phyloP scores from a whole-genome alignment of 2,797 vertebrate genomes.

The Chrosomus eos region DNA sequence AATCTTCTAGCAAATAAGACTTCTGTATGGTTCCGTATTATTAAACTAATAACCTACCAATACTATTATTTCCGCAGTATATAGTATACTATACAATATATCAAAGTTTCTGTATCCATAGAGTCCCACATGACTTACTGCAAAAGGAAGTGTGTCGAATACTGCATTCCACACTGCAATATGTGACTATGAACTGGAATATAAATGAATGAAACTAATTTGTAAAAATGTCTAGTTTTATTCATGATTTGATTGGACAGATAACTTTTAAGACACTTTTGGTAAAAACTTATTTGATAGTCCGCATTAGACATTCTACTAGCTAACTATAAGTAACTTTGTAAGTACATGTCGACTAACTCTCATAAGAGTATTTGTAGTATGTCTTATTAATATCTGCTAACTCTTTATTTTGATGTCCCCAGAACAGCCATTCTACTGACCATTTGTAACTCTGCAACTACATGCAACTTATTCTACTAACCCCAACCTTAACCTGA shows the following conservation, averaged over 20 bases:
- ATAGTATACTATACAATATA: neutral
- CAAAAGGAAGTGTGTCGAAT: neutral
- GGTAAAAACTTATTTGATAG: too few relatives aligned
- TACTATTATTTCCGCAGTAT: neutral
- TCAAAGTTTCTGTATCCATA: neutral
- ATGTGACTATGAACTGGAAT: neutral
- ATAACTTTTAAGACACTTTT: neutral
- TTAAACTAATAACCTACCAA: neutral
- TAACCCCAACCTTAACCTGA: neutral
- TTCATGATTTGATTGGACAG: neutral
- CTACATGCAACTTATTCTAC: neutral
- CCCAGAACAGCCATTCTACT: neutral
- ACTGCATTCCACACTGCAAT: neutral
- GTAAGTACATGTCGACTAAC: too few relatives aligned
- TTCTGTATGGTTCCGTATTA: slow-evolving; percentile 2
- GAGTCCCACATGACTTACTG: neutral
- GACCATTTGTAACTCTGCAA: neutral
- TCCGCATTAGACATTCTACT: neutral
- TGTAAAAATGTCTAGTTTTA: neutral
- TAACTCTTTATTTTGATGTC: too few relatives aligned
- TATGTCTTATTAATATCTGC: too few relatives aligned
- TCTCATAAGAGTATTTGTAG: too few relatives aligned
- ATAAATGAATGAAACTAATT: neutral
- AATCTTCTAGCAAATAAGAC: neutral
- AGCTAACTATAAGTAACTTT: too few relatives aligned